Base-by-base conservation (phyloP, 2,888 invertebrate genomes). In the Temnothorax ravouxi region DNA sequence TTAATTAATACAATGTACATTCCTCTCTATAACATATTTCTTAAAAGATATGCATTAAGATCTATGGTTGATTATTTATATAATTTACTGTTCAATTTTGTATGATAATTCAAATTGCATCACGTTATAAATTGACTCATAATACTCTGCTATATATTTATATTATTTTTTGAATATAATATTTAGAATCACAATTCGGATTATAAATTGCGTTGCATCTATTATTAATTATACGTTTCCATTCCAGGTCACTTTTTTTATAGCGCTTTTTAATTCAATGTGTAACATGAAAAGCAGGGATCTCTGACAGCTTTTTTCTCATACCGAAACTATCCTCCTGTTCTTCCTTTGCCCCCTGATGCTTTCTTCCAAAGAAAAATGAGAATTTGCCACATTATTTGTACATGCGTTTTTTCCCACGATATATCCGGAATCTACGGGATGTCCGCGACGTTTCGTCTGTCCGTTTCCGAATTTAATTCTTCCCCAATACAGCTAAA, bases 401-500 rank as follows among this genome's bases (percentile, higher is more conserved):
- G 82, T 67, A 83, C 82, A 25, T 56, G 38, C 50, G 64, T 66
- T 83, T 76, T 88, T 90, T 89, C 90, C 88, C 90, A 88, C 88
- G 90, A 89, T 88, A 74, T 82, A 83, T 52, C 52, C 38, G 84
- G 79, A 80, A 82, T 61, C n/a, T 66, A 34, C 47, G 54, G 84
- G 79, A 80, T 67, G 76, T 84, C 76, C 76, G 72, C 41, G 61
- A 66, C 82, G 83, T 83, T 81, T 85, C 79, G 76, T 47, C 64
- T 72, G 87, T 76, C 72, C 86, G 88, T 79, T 90, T 86, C 83
- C 72, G 79, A 84, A 89, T 86, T 91, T 91, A 91, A 91, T 90
- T 89, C 90, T 91, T 85, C 83, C 25, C 87, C 85, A 74, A 88
- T 87, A 84, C 92, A 91, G 92, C 91, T 91, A 92, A 91, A 91